Evolutionary conservation across 1,140 invertebrate genomes (phyloP).

Genomic region (Heterodera carotae): DNA sequence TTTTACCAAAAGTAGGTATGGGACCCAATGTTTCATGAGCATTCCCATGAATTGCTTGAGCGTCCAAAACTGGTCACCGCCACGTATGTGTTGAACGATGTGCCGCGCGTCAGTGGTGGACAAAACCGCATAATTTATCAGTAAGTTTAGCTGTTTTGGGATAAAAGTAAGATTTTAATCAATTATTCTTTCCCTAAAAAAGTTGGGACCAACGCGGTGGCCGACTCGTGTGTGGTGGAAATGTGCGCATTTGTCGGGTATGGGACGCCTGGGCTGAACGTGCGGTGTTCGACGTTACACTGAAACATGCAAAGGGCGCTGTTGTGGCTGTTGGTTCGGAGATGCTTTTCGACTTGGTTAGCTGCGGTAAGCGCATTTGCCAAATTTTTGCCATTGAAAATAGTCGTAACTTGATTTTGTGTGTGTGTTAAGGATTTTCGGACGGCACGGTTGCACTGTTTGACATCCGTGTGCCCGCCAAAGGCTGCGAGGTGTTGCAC

Average conservation of each 20-base stretch:
- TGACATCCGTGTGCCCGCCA: conserved; percentile 42
- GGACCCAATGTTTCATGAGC: conserved; percentile 56
- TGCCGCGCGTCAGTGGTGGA: conserved; percentile 37
- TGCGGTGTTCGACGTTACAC: conserved; percentile 28
- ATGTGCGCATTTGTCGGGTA: conserved; percentile 53
- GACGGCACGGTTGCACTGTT: conserved; percentile 55
- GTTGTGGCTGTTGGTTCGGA: conserved; percentile 46
- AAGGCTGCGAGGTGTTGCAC: conserved; percentile 47
- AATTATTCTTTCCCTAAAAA: too few species aligned
- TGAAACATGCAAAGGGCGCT: conserved; percentile 38
- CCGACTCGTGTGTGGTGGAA: conserved; percentile 52
- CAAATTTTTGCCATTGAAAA: too few species aligned
- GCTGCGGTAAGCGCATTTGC: conserved; percentile 32
- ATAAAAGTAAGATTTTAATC: too few species aligned
- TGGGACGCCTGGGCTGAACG: conserved; percentile 60
- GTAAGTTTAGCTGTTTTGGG: too few species aligned
- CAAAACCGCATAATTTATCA: conserved; percentile 55
- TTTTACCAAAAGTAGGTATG: conserved; percentile 36
- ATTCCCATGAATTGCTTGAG: conserved; percentile 40
- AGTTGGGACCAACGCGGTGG: conserved; percentile 60
- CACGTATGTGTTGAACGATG: conserved; percentile 54
- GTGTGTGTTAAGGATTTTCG: conserved; percentile 42
- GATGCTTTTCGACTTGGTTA: conserved; percentile 43
- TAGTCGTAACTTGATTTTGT: too few species aligned
- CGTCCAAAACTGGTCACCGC: conserved; percentile 54